Conservation (phyloP, 2,113 vertebrate species). For the Engraulis encrasicolus region DNA sequence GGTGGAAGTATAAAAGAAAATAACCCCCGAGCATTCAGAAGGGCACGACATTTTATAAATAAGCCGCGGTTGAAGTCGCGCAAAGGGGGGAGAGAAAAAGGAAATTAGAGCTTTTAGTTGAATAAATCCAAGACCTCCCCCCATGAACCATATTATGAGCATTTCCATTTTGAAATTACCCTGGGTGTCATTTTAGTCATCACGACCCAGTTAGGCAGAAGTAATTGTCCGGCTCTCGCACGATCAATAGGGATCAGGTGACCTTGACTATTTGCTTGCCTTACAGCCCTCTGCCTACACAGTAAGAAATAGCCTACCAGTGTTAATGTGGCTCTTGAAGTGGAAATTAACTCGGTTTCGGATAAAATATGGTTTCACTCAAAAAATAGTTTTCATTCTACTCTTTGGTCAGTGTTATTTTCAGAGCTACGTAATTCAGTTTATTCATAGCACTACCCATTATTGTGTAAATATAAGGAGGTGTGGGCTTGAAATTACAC, state of each 20-base stretch:
- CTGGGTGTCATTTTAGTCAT: constrained; percentile 70
- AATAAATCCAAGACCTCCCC: constrained; percentile 92
- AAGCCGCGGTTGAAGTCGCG: constrained; percentile 99
- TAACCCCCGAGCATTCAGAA: constrained; percentile 96
- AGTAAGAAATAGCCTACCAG: background rate
- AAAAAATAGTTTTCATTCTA: too few relatives aligned
- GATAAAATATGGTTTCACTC: too few relatives aligned
- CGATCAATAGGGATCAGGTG: constrained; percentile 12
- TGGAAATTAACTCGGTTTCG: too few relatives aligned
- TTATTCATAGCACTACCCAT: too few relatives aligned
- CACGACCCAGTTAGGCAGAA: constrained; percentile 69
- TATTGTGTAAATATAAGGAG: too few relatives aligned
- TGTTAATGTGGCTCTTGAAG: too few relatives aligned
- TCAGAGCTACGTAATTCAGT: too few relatives aligned
- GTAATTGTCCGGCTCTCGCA: constrained; percentile 17
- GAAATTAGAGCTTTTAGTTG: constrained; percentile 99
- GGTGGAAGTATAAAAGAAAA: constrained; percentile 75
- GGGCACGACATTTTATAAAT: constrained; percentile 99
- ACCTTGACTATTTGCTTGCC: constrained; percentile 15
- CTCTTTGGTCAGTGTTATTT: too few relatives aligned
- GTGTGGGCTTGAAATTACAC: too few relatives aligned
- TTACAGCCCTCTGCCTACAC: background rate
- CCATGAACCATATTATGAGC: constrained; percentile 91
- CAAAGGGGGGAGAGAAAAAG: constrained; percentile 98
- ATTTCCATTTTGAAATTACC: constrained; percentile 90